phyloP scores from a whole-genome alignment of 2,888 invertebrate species.

The Notodonta ziczac region DNA sequence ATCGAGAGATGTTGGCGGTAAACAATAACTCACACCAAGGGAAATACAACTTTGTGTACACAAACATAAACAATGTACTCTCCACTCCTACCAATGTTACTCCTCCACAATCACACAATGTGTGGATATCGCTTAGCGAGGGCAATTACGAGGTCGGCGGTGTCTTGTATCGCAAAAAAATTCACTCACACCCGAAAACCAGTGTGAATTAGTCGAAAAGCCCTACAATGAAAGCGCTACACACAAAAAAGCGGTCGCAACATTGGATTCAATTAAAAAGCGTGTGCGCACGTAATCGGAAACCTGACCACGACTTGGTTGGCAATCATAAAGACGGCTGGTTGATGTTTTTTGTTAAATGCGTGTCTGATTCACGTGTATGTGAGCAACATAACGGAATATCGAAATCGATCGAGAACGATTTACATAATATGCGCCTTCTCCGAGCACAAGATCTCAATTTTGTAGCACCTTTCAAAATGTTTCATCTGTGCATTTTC shows the following conservation, averaged over 20 bases:
- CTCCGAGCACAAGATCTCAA: conserved; percentile 17
- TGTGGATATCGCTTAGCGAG: conserved; percentile 13
- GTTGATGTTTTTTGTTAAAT: conserved; percentile 32
- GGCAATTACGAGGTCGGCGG: conserved; percentile 29
- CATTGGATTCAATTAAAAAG: conserved; percentile 62
- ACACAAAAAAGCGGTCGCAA: conserved; percentile 47
- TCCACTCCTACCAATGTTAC: too few relatives aligned
- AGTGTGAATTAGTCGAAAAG: conserved; percentile 48
- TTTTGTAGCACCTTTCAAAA: conserved; percentile 26
- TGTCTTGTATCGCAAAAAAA: conserved; percentile 42
- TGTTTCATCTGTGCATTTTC: conserved; percentile 4
- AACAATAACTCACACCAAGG: conserved; percentile 52
- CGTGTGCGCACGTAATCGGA: conserved; percentile 58
- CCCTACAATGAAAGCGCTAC: conserved; percentile 47
- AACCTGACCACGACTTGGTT: conserved; percentile 49
- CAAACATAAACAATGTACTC: conserved; percentile 49
- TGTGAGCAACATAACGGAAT: conserved; percentile 36
- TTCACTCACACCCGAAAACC: conserved; percentile 35
- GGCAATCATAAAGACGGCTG: conserved; percentile 39
- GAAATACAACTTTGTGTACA: conserved; percentile 60
- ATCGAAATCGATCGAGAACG: conserved; percentile 29
- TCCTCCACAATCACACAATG: conserved; percentile 18
- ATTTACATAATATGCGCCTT: conserved; percentile 28
- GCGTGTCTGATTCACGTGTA: conserved; percentile 25
- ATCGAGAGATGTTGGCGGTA: conserved; percentile 49